Evolutionary conservation across 2,797 vertebrate species (phyloP).

Genomic region (Dendrocincla tyrannina): DNA sequence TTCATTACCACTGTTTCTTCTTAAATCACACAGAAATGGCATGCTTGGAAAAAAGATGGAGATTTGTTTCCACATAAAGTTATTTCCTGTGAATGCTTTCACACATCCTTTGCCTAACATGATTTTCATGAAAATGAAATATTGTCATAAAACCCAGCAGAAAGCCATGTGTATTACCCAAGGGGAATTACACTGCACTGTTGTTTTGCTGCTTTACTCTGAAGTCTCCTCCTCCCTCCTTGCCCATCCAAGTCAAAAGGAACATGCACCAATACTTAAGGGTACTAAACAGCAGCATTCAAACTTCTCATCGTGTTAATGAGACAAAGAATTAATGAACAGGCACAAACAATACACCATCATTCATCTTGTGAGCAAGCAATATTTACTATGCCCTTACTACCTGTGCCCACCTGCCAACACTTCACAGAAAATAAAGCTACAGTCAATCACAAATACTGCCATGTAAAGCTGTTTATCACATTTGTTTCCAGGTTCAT

Average conservation of each 20-base stretch:
- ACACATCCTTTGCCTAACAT: not conserved
- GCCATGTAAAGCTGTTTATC: not conserved
- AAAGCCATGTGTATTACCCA: not conserved
- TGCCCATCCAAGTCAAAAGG: not conserved
- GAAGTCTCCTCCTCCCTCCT: not conserved
- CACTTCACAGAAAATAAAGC: not conserved
- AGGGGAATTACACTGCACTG: not conserved
- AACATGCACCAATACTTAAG: not conserved
- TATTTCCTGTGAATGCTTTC: slow-evolving; percentile 36
- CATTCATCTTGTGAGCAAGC: not conserved
- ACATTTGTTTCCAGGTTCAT: not conserved
- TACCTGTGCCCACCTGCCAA: not conserved
- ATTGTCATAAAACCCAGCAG: not conserved
- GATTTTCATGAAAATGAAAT: slow-evolving; percentile 20
- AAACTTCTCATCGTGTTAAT: not conserved
- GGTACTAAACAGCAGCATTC: not conserved
- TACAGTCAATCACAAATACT: not conserved
- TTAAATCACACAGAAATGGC: not conserved
- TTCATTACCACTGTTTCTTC: not conserved
- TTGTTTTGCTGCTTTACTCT: not conserved
- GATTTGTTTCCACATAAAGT: slow-evolving; percentile 13
- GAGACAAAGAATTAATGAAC: not conserved
- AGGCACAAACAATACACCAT: not conserved
- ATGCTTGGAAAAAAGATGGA: not conserved
- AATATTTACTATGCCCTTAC: slow-evolving; percentile 2